phyloP scores from a whole-genome alignment of 2,113 vertebrate species.

The Butorides virescens region DNA sequence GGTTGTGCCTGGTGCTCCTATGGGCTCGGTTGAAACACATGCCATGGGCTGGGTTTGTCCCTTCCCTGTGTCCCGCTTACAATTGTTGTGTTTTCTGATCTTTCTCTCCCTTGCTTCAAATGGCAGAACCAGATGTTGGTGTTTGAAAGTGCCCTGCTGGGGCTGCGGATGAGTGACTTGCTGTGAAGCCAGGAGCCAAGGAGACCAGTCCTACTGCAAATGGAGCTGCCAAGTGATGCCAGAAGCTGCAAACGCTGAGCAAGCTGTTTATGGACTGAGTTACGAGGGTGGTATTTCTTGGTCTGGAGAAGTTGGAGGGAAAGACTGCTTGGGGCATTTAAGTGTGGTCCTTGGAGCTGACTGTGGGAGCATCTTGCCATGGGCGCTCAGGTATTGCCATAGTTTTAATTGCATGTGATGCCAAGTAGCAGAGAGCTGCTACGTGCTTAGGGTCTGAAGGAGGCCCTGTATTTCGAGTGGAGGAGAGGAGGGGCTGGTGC shows the following conservation, averaged over 20 bases:
- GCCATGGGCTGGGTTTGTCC: not conserved
- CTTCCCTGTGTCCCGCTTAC: not conserved
- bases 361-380: fast-evolving
- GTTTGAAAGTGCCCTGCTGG: not conserved
- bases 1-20: not conserved
- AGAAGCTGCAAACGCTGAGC: not conserved
- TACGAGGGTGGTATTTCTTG: not conserved
- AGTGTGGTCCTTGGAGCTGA: not conserved
- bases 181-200: not conserved
- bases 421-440: not conserved
- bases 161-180: not conserved
- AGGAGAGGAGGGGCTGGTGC: not conserved
- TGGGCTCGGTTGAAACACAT: not conserved
- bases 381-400: not conserved
- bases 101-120: not conserved
- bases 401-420: not conserved
- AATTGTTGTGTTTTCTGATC: not conserved
- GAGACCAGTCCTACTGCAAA: not conserved
- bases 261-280: not conserved
- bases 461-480: not conserved
- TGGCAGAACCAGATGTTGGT: not conserved
- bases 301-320: not conserved
- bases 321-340: not conserved
- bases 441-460: not conserved
- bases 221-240: not conserved